Base-by-base conservation (phyloP, 2,797 vertebrate species). In the Coregonus suidteri region DNA sequence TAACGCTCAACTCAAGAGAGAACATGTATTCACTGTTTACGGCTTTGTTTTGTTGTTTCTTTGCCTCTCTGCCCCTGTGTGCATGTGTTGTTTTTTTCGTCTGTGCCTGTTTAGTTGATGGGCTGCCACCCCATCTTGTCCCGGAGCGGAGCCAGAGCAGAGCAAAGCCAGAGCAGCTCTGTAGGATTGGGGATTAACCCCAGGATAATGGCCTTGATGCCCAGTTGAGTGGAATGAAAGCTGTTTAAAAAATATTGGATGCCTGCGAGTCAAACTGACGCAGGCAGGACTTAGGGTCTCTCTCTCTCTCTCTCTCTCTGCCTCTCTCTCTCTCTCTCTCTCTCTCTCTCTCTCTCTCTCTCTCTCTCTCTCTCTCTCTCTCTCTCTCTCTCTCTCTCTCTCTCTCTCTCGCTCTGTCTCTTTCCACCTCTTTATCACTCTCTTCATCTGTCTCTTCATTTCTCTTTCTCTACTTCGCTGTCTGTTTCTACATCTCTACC, bases 191-290 rank as follows among this genome's bases (percentile, higher is more conserved):
- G 93, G 93, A 94, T 94, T 94, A 94, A 94, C 92, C 91, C 91
- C 86, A 71, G 92, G 92, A 93, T 93, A 93, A 93, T 92, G 92
- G 89, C 92, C 89, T 90, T 92, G 91, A 93, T 93, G 92, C 91
- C 92, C 90, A 92, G 92, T 90, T 92, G 91, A 94, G 92, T 93
- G 92, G 91, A 92, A 91, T 91, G 86, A 93, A 93, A 92, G 93
- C 93, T 92, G 91, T 93, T 94, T 94, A 93, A 93, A 92, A 93
- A 92, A 92, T 90, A 92, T 91, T 91, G 89, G 88, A 90, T 92
- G 88, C 71, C 75, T 89, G 84, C 82, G 88, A 92, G 83, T 89
- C 89, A 87, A 88, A 91, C 86, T 83, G 85, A 85, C 79, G 64
- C 70, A 73, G 64, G 74, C 75, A 59, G 62, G 59, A 56, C 76